Evolutionary conservation across 2,888 invertebrate genomes (phyloP), one percentile per base, ranked within the genome.

Genomic region (Ommatoiulus sabulosus): DNA sequence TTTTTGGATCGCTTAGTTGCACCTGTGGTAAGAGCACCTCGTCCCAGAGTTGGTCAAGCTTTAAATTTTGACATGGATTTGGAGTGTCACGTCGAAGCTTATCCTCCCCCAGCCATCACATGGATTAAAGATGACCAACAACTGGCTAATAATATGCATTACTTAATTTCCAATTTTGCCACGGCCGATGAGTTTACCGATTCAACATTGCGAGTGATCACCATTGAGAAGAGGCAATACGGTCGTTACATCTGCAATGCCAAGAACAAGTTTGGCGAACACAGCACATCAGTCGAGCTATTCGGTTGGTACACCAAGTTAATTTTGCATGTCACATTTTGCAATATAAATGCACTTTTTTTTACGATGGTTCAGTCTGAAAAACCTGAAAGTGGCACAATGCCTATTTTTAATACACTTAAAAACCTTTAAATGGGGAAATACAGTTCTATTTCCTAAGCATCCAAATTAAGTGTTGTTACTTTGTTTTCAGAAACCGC

Each of bases 31-130:
- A 95, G 96, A 0, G 96, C 90, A 17, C 90, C 90, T 15, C 93
- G 96, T 35, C 97, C 97, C 0, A 94, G 97, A 43, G 93, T 97
- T 52, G 97, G 97, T 15, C 95, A 97, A 94, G 98, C 98, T 0
- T 93, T 98, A 12, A 97, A 97, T 92, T 98, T 97, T 91, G 97
- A 98, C 91, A 97, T 98, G 96, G 97, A 98, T 91, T 92, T 98
- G 90, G 98, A 98, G 92, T 98, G 98, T 91, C 97, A 97, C 92
- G 96, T 98, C 17, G 97, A 97, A 92, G 98, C 98, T 0, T 98
- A 97, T 93, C 98, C 98, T 0, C 97, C 97, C 3, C 98, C 98
- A 0, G 97, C 97, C 0, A 97, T 98, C 90, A 94, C 95, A 0
- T 98, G 98, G 98, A 93, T 96, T 5, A 98, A 98, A 92, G 93